Evolutionary conservation across 2,113 vertebrate species (phyloP).

Genomic region (Xenotilapia leptura): DNA sequence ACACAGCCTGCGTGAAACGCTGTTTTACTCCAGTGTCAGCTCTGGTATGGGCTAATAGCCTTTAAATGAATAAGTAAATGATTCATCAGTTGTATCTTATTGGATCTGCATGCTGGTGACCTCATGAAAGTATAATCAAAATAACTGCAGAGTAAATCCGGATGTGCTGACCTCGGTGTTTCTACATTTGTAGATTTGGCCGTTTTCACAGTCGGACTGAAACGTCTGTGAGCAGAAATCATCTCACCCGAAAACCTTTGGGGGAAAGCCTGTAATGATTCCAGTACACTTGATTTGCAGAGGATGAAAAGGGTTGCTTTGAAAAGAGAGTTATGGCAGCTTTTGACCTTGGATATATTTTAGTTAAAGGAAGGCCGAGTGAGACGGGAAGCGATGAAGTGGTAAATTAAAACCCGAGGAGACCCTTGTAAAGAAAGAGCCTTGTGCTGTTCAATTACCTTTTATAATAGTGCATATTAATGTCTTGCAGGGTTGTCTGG

Average conservation of each 20-base stretch:
- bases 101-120: neutral
- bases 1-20: fast-evolving
- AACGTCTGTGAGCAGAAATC: neutral
- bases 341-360: neutral
- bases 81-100: neutral
- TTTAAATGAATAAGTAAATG: neutral
- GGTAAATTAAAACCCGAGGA: neutral
- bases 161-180: neutral
- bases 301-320: neutral
- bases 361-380: neutral
- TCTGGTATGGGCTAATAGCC: neutral
- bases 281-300: neutral
- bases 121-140: neutral
- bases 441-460: neutral
- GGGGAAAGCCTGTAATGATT: neutral
- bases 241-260: neutral
- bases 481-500: neutral
- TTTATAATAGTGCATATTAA: neutral
- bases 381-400: neutral
- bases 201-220: neutral
- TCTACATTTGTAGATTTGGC: neutral
- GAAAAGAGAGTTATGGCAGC: neutral
- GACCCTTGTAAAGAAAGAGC: neutral
- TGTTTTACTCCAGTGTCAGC: neutral
- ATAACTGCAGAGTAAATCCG: neutral